Conservation (phyloP, 2,888 invertebrate species). For the Drosophila picticornis region DNA sequence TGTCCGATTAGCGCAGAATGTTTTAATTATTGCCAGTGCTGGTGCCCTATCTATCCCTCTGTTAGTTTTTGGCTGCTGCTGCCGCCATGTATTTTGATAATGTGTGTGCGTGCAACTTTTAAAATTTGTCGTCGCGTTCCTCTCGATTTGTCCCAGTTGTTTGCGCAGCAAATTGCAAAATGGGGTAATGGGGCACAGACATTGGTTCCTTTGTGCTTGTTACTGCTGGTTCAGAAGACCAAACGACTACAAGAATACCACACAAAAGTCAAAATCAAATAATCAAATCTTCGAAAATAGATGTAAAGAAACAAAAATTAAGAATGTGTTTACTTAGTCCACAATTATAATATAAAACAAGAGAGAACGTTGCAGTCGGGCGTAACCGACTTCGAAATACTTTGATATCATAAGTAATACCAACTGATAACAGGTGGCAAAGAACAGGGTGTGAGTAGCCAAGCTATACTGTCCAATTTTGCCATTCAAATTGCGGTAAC, state of each 20-base stretch:
- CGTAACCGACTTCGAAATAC: too few relatives aligned
- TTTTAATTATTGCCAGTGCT: constrained; percentile 31
- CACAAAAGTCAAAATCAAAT: too few relatives aligned
- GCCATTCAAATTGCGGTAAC: too few relatives aligned
- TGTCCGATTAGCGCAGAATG: constrained; percentile 47
- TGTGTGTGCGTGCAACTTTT: constrained; percentile 4
- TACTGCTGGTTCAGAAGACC: constrained; percentile 1
- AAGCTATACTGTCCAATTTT: too few relatives aligned
- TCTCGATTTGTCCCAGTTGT: constrained; percentile 35
- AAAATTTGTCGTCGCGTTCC: constrained; percentile 18
- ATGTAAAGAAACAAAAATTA: background rate
- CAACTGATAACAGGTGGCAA: too few relatives aligned
- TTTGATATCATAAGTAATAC: too few relatives aligned
- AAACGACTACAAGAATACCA: background rate
- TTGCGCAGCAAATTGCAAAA: constrained; percentile 27
- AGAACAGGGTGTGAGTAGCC: too few relatives aligned
- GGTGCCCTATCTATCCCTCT: background rate
- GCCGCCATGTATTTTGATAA: background rate
- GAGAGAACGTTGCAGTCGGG: background rate
- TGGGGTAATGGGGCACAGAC: constrained; percentile 4
- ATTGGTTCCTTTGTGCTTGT: constrained; percentile 19
- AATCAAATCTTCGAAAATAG: background rate
- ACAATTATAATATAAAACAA: too few relatives aligned
- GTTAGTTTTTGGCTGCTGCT: background rate
- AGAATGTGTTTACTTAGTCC: background rate